These are phyloP conservation scores for Nicator chloris DNA, from an alignment of 2,113 vertebrate genomes.

Conservation along the genomic window DNA sequence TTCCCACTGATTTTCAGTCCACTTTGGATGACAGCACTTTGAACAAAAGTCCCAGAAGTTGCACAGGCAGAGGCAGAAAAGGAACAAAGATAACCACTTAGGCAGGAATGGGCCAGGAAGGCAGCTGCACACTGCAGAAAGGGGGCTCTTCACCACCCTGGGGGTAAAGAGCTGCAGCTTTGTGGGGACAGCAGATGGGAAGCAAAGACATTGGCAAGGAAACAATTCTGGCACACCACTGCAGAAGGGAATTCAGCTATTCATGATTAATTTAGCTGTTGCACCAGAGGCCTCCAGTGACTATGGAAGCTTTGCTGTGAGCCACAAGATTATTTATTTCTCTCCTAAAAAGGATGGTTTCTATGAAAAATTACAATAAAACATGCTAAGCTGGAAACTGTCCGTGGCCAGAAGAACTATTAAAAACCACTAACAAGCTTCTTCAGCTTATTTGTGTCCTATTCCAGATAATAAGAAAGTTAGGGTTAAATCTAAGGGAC, in stretches of 20 bases:
- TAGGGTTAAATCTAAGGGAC: conserved; percentile 30
- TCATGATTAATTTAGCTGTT: conserved; percentile 19
- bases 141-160: not conserved
- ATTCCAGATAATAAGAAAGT: not conserved
- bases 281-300: conserved; percentile 28
- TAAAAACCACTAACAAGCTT: conserved; percentile 18
- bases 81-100: not conserved
- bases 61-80: not conserved
- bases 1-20: not conserved
- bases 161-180: not conserved
- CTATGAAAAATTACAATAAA: conserved; percentile 28
- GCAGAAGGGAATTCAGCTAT: conserved; percentile 34
- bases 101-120: not conserved
- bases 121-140: not conserved
- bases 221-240: not conserved
- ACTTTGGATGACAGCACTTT: not conserved
- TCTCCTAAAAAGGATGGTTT: conserved; percentile 13
- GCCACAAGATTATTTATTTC: conserved; percentile 26
- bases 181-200: not conserved
- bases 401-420: conserved; percentile 15
- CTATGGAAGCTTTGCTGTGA: conserved; percentile 14
- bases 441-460: not conserved
- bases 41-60: not conserved
- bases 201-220: conserved; percentile 24
- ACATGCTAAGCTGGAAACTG: not conserved